A percentile compares a stretch with the other conserved stretches of the same genome.
Conservation (phyloP, 1,140 invertebrate species). For the Diploscapter pachys region DNA sequence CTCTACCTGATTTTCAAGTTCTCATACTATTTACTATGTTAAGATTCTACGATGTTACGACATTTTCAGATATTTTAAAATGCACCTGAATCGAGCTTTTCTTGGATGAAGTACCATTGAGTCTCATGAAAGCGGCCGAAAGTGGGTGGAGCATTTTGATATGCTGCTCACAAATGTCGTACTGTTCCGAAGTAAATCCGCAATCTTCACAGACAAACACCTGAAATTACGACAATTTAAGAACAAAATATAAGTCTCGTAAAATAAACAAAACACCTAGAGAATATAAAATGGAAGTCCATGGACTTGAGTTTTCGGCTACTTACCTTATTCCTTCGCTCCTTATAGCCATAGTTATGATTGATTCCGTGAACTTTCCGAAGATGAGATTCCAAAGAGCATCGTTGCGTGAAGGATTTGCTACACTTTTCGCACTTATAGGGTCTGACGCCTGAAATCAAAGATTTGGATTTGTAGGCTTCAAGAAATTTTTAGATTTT, state of each 20-base stretch:
- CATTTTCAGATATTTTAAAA: too few relatives aligned
- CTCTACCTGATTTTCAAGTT: too few relatives aligned
- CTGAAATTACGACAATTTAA: slow-evolving; percentile 61
- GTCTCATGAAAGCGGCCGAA: slow-evolving; percentile 52
- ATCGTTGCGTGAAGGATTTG: slow-evolving; percentile 99
- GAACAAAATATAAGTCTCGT: too few relatives aligned
- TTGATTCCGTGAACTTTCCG: slow-evolving; percentile 96
- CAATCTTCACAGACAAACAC: slow-evolving; percentile 99
- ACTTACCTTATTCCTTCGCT: slow-evolving; percentile 77
- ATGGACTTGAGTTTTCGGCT: too few relatives aligned
- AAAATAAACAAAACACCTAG: too few relatives aligned
- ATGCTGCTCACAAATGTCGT: slow-evolving; percentile 52
- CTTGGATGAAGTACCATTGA: too few relatives aligned
- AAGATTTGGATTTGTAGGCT: too few relatives aligned
- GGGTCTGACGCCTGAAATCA: slow-evolving; percentile 78
- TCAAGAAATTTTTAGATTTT: too few relatives aligned
- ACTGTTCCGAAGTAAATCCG: slow-evolving; percentile 89
- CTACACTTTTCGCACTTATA: slow-evolving; percentile 96
- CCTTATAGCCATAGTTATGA: slow-evolving; percentile 95
- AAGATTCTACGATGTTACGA: too few relatives aligned
- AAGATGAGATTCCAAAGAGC: slow-evolving; percentile 95
- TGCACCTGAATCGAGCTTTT: too few relatives aligned
- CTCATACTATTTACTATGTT: too few relatives aligned
- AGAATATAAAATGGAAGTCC: too few relatives aligned
- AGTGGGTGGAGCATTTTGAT: slow-evolving; percentile 49